Percentiles rank a stretch among this genome's conserved stretches.
Conservation (phyloP, 2,797 vertebrate genomes). For the Mus minutoides region DNA sequence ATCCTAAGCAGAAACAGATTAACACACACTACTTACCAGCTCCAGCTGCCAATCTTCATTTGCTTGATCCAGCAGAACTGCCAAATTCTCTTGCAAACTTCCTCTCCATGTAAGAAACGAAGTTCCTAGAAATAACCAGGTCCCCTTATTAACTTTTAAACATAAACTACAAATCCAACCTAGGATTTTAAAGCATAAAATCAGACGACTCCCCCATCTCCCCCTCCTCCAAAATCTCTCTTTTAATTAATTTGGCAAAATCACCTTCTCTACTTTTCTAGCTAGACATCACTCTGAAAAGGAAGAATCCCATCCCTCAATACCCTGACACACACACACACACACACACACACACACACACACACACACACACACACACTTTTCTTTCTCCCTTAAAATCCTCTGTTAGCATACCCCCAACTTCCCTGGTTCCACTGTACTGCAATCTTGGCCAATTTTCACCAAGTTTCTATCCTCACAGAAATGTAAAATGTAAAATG, state of each 20-base stretch:
- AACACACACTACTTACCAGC: constrained; percentile 48
- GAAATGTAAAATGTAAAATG: constrained; percentile 62
- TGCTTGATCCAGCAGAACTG: not conserved
- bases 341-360: not conserved
- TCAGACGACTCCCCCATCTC: not conserved
- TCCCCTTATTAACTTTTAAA: constrained; percentile 55
- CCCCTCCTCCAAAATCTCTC: not conserved
- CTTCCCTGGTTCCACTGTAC: constrained; percentile 4
- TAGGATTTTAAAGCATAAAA: constrained; percentile 30
- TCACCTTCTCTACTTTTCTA: not conserved
- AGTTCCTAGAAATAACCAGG: constrained; percentile 69
- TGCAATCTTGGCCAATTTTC: constrained; percentile 56
- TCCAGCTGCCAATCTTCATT: constrained; percentile 56
- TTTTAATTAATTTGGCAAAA: constrained; percentile 49
- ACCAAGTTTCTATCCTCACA: constrained; percentile 11
- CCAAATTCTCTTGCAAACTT: constrained; percentile 40
- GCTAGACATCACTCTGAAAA: not conserved
- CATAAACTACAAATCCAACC: constrained; percentile 23
- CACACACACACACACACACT: not conserved
- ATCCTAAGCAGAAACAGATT: constrained; percentile 59
- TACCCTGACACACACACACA: not conserved
- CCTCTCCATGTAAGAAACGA: constrained; percentile 61
- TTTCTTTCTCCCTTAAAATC: constrained; percentile 19
- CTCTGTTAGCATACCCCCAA: not conserved
- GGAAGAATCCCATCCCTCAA: not conserved